A percentile compares a stretch with the other conserved stretches of the same genome.
Conservation (phyloP, 35 echinoderm and acorn worm species). For the Holothuria glaberrima region DNA sequence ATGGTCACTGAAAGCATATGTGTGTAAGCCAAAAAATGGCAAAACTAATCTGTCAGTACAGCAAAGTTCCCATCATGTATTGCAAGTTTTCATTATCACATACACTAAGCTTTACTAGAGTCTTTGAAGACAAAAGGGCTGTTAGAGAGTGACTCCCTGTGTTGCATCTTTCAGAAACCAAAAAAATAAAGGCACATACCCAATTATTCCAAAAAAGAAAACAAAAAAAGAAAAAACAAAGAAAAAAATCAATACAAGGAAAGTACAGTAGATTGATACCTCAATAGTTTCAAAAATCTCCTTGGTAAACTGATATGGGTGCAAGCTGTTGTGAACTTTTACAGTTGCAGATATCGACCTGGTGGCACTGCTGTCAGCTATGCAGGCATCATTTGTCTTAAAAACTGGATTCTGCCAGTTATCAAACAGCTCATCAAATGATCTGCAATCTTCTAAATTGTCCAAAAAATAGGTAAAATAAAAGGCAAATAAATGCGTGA, state of each 20-base stretch:
- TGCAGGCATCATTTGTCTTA: background rate
- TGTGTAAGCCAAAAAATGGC: too few relatives aligned
- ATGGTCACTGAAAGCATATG: too few relatives aligned
- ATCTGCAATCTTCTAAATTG: background rate
- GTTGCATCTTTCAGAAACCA: too few relatives aligned
- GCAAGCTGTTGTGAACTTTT: slow-evolving; percentile 61
- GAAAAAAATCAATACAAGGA: background rate
- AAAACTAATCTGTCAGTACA: too few relatives aligned
- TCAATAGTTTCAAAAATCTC: slow-evolving; percentile 73
- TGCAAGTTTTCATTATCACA: too few relatives aligned
- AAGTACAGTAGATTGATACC: slow-evolving; percentile 33
- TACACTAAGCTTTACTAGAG: too few relatives aligned
- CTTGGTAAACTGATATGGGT: slow-evolving; percentile 95
- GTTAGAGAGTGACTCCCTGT: too few relatives aligned
- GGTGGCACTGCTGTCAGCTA: slow-evolving; percentile 28
- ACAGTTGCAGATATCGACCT: slow-evolving; percentile 16
- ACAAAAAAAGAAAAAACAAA: background rate
- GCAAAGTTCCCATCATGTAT: too few relatives aligned
- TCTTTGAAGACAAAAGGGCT: too few relatives aligned
- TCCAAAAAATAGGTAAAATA: background rate
- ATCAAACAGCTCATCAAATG: slow-evolving; percentile 47
- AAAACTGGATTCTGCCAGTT: slow-evolving; percentile 67
- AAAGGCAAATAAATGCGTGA: background rate
- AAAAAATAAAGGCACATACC: too few relatives aligned
- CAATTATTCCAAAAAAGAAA: too few relatives aligned